phyloP scores from a whole-genome alignment of 2,888 invertebrate species.

The Tipula confusa region DNA sequence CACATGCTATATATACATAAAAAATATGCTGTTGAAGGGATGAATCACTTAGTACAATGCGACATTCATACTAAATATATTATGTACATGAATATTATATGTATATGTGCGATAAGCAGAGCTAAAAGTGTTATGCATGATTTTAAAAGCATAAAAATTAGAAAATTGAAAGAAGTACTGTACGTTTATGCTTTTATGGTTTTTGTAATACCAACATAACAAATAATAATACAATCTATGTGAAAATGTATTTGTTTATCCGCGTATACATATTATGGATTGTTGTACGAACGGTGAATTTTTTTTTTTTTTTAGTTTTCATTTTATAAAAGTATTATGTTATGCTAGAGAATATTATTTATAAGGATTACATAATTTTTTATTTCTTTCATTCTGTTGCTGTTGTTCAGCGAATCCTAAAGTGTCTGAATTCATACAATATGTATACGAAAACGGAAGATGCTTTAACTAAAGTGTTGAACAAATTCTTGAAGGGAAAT shows the following conservation, averaged over 20 bases:
- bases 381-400: neutral
- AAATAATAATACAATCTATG: neutral
- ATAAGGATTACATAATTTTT: conserved; percentile 20
- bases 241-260: neutral
- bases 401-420: no score
- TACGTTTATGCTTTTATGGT: neutral
- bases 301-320: neutral
- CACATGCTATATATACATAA: neutral
- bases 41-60: neutral
- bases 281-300: neutral
- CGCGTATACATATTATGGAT: neutral
- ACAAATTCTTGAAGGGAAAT: neutral
- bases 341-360: neutral
- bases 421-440: neutral
- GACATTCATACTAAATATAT: neutral
- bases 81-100: neutral
- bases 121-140: neutral
- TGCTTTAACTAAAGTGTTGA: neutral
- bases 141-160: neutral
- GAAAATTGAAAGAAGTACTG: neutral
- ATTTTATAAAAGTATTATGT: no score
- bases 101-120: neutral
- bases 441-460: neutral
- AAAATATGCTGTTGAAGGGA: no score
- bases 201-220: neutral